Percentiles rank a stretch among this genome's conserved stretches.
phyloP scores from a whole-genome alignment of 1,140 invertebrate species.

The Drosophila oshimai region DNA sequence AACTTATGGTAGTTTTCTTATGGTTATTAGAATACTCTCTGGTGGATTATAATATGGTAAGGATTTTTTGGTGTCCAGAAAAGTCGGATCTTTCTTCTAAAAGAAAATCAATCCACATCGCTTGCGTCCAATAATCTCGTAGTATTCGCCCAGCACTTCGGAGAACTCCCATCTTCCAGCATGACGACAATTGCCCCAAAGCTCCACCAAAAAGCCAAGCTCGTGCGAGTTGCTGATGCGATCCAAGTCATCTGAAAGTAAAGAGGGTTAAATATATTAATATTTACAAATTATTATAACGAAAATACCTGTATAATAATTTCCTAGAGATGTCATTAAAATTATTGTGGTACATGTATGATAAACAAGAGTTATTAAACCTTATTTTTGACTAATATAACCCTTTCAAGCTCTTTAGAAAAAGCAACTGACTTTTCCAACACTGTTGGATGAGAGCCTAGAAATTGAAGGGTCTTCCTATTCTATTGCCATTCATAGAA shows the following conservation, averaged over 20 bases:
- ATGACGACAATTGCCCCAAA: conserved; percentile 28
- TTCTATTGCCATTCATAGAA: no score
- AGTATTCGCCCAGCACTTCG: neutral
- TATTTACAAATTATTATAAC: neutral
- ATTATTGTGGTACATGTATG: no score
- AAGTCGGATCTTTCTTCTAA: no score
- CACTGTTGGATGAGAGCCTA: no score
- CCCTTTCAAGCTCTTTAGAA: no score
- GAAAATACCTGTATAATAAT: no score
- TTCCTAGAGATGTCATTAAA: no score
- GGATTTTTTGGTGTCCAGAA: neutral
- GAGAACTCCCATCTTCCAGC: conserved; percentile 30
- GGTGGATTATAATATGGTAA: neutral
- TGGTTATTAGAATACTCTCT: neutral
- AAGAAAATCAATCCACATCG: no score
- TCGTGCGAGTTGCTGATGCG: conserved; percentile 3
- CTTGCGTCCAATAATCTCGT: neutral
- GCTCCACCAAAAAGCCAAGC: conserved; percentile 1
- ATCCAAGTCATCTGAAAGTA: conserved; percentile 4
- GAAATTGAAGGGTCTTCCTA: no score
- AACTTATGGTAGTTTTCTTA: neutral
- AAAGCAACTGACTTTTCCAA: no score
- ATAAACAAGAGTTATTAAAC: no score
- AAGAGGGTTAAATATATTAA: neutral
- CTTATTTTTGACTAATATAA: no score